These are phyloP conservation scores for Scolopax mira DNA, from an alignment of 2,113 vertebrate genomes.

Conservation along the genomic window DNA sequence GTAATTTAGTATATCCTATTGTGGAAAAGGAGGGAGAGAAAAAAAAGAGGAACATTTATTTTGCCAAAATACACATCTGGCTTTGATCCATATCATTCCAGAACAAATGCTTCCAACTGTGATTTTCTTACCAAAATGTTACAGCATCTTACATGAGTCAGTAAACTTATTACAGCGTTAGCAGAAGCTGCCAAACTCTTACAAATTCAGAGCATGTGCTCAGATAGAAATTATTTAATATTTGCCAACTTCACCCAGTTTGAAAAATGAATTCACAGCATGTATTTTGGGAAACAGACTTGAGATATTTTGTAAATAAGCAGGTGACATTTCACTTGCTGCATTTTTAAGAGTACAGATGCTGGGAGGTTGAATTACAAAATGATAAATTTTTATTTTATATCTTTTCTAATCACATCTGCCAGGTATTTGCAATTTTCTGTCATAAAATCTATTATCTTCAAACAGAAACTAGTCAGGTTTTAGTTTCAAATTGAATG, in stretches of 20 bases:
- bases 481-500: neutral
- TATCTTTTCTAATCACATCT: slow-evolving; percentile 15
- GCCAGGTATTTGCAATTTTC: neutral
- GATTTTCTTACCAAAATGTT: slow-evolving; percentile 37
- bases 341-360: slow-evolving; percentile 21
- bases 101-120: slow-evolving; percentile 21
- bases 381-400: slow-evolving; percentile 5
- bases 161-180: slow-evolving; percentile 19
- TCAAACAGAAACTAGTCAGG: neutral
- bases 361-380: neutral
- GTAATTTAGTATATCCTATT: neutral
- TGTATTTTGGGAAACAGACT: slow-evolving; percentile 21
- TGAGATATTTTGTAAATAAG: slow-evolving; percentile 39
- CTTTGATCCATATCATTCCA: slow-evolving; percentile 21
- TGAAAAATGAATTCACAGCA: slow-evolving; percentile 38
- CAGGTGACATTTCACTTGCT: slow-evolving; percentile 37
- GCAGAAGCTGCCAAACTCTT: slow-evolving; percentile 44
- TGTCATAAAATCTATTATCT: slow-evolving; percentile 11
- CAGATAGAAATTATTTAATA: slow-evolving; percentile 45
- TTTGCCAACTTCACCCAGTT: slow-evolving; percentile 39
- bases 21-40: neutral
- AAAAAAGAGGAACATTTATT: neutral
- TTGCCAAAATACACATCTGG: slow-evolving; percentile 31
- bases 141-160: slow-evolving; percentile 50
- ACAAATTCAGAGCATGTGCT: slow-evolving; percentile 28